Percentiles rank a stretch among this genome's conserved stretches.
These are phyloP conservation scores for Campoletis raptor DNA, from an alignment of 2,888 invertebrate genomes.

Conservation along the genomic window DNA sequence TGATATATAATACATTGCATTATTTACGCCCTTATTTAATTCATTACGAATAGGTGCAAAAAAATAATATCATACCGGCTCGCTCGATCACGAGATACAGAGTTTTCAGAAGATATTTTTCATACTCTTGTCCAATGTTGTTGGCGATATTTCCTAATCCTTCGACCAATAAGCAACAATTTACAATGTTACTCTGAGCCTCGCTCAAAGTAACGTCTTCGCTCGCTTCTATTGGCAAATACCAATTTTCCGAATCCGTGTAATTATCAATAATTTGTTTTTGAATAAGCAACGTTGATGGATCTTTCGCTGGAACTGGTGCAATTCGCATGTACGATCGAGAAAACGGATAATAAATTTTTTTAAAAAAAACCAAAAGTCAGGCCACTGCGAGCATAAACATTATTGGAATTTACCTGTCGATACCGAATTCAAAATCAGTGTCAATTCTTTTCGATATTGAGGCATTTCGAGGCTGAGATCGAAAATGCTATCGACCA, in stretches of 20 bases:
- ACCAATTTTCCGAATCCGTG: slow-evolving; percentile 78
- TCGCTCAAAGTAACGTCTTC: slow-evolving; percentile 76
- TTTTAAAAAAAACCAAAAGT: too few species aligned
- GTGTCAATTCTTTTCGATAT: slow-evolving; percentile 87
- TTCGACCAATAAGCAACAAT: slow-evolving; percentile 89
- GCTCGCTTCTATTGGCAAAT: slow-evolving; percentile 76
- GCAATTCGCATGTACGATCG: not conserved
- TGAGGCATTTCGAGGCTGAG: slow-evolving; percentile 86
- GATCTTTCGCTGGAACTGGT: slow-evolving; percentile 72
- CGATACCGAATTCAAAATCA: slow-evolving; percentile 87
- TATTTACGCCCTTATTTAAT: too few species aligned
- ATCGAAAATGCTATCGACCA: slow-evolving; percentile 88
- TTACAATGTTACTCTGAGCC: slow-evolving; percentile 89
- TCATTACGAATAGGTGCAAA: slow-evolving; percentile 7
- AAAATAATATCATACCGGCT: slow-evolving; percentile 86
- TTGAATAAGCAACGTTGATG: slow-evolving; percentile 71
- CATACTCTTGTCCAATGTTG: slow-evolving; percentile 86
- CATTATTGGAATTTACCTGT: slow-evolving; percentile 82
- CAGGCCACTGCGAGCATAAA: too few species aligned
- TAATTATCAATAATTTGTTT: slow-evolving; percentile 80
- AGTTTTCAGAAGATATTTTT: slow-evolving; percentile 88
- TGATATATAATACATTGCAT: slow-evolving; percentile 80
- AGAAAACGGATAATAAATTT: not conserved
- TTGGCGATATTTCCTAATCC: slow-evolving; percentile 89
- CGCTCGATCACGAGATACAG: slow-evolving; percentile 90